Base-by-base conservation (phyloP, 2,888 invertebrate genomes). In the Chymomyza fuscimana region DNA sequence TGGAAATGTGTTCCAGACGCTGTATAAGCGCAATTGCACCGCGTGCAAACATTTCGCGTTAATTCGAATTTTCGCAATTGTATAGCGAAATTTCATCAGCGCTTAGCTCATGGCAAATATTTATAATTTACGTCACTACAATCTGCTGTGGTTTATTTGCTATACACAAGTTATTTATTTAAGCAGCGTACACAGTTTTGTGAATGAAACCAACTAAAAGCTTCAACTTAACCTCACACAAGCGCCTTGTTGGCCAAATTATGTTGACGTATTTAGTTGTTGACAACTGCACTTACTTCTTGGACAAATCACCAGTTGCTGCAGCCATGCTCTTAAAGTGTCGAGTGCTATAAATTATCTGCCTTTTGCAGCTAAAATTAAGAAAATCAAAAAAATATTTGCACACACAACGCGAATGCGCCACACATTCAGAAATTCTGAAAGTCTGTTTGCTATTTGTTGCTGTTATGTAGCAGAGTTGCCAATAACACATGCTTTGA, bases 301-400 rank as follows among this genome's bases (percentile, higher is more conserved):
- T 91, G 29, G 91, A 91, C 52, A 91, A 68, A 86, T 91, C 90
- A 77, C 86, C 88, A 70, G 86, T 81, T 79, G 87, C 83, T 72
- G 86, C 81, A 63, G 87, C 84, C 91, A 91, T 91, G 68, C 64
- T 70, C 69, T 36, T 58, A 12, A 19, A 7, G 36, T 67, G 7
- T 72, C 72, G 59, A 25, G 12, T 67, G 70, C 58, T 32, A 32
- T 5, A 66, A 16, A 65, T 15, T n/a, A 65, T 59, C 67, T 65
- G 32, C 61, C 54, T 54, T 54, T 22, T 3, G 54, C 15, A 19
- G 56, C 63, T 56, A 7, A 25, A 50, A 29, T 29, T 61, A 52
- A 46, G 51, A 54, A 54, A 25, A 46, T 12, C 16, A 67, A 71
- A 73, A 61, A 46, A 22, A 40, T 32, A 36, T 58, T 65, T 61